phyloP scores from a whole-genome alignment of 2,797 vertebrate genomes.

The Phrynocephalus guinanensis region DNA sequence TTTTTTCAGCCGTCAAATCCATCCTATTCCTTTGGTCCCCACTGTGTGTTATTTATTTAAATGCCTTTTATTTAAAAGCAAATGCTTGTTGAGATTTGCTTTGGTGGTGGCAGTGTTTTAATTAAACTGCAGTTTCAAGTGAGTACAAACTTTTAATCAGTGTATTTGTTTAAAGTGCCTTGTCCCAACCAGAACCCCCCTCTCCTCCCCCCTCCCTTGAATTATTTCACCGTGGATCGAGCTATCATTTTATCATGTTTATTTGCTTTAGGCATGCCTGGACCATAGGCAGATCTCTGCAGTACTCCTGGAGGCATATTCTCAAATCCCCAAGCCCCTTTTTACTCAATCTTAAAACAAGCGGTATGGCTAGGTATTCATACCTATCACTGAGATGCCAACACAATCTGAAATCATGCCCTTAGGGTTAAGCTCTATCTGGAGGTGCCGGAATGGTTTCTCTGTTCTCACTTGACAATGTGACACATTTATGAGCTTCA shows the following conservation, averaged over 20 bases:
- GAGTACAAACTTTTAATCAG: conserved; percentile 21
- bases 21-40: not conserved
- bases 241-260: conserved; percentile 22
- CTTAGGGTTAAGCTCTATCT: conserved; percentile 26
- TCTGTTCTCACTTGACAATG: conserved; percentile 18
- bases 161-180: not conserved
- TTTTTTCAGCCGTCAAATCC: conserved; percentile 2
- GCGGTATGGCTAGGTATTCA: conserved; percentile 7
- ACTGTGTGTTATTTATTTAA: not conserved
- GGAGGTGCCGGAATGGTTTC: not conserved
- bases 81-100: not conserved
- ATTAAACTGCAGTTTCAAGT: not conserved
- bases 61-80: conserved; percentile 12
- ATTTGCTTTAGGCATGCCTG: conserved; percentile 36
- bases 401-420: conserved; percentile 25
- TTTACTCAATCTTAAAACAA: not conserved
- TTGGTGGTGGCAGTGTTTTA: not conserved
- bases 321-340: conserved; percentile 35
- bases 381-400: conserved; percentile 18
- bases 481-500: conserved; percentile 31
- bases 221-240: conserved; percentile 33
- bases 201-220: not conserved
- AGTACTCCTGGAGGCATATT: conserved; percentile 4
- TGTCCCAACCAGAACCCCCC: not conserved
- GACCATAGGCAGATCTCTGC: not conserved